Conservation (phyloP, 2,797 vertebrate genomes). For the Pachyuromys duprasi region DNA sequence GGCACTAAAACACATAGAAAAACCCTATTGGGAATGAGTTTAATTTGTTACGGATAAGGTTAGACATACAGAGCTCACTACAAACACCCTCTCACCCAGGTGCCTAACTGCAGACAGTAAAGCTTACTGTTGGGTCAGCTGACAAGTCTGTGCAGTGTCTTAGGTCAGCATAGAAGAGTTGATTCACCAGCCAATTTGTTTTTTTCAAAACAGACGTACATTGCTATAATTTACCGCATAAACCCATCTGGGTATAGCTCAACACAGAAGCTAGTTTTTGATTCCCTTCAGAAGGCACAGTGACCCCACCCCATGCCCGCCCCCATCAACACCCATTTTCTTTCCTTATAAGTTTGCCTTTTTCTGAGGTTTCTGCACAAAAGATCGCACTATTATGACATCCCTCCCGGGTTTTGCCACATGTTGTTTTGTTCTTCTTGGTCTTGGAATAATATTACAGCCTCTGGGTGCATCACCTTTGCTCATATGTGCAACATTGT, state of each 20-base stretch:
- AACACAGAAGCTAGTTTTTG: background rate
- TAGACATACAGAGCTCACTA: background rate
- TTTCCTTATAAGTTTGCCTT: background rate
- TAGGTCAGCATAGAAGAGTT: conserved; percentile 16
- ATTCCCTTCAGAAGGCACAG: background rate
- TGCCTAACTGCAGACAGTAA: background rate
- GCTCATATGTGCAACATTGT: background rate
- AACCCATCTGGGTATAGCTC: background rate
- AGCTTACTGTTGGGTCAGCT: background rate
- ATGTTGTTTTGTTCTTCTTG: background rate
- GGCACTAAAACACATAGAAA: conserved; percentile 9
- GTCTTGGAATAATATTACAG: background rate
- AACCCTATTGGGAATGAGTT: background rate
- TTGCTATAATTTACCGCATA: background rate
- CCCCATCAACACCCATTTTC: background rate
- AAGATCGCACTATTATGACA: background rate
- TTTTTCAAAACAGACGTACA: conserved; percentile 16
- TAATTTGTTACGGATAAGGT: background rate
- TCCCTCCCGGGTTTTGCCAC: background rate
- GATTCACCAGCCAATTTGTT: background rate
- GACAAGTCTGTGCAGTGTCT: background rate
- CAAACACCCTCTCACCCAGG: background rate
- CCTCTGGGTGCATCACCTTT: background rate
- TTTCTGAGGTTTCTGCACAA: background rate
- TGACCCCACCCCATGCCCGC: no score